Evolutionary conservation across 2,888 invertebrate genomes (phyloP), one percentile per base, ranked within the genome.

Genomic region (Reticulitermes lucifugus): DNA sequence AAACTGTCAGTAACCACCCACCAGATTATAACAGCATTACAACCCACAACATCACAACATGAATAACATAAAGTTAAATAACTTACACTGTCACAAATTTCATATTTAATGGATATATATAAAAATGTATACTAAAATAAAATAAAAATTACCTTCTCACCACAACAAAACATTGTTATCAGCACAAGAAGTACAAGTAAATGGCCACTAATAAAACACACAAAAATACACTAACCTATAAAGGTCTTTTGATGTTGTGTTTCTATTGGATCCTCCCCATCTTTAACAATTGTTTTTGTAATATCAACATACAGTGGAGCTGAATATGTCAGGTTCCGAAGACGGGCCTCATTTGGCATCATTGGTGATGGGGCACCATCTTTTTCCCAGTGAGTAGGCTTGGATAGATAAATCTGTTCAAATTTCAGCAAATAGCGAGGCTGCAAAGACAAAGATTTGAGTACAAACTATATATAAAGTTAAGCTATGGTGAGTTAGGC

Each of bases 321-420:
- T 0, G 99, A 99, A 91, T 99, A 99, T 0, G 99, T 99, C 71
- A 99, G 92, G 92, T 99, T 99, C 86, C 99, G 94, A 84, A 99
- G 93, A 87, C 99, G 94, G 7, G 99, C 99, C 92, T 99, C 99
- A 90, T 99, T 99, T 0, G 99, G 99, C 98, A 99, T 99, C 99
- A 99, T 99, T 86, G 99, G 98, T 85, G 98, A 97, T 22, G 99
- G 99, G 0, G 99, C 98, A 90, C 99, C 99, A 93, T 99, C 99
- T 92, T 99, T 99, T 91, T 99, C 99, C 99, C 99, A 99, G 93
- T 99, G 99, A 12, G 99, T 99, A 3, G 99, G 99, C 91, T 99
- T 99, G 0, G 99, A 99, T 79, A 99, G 91, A 90, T 99, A 99
- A 90, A 99, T 99, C 92, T 99, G 99, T 91, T 99, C 99, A 91